Conservation (phyloP, 1,140 invertebrate genomes). For the Hylaeus anthracinus region DNA sequence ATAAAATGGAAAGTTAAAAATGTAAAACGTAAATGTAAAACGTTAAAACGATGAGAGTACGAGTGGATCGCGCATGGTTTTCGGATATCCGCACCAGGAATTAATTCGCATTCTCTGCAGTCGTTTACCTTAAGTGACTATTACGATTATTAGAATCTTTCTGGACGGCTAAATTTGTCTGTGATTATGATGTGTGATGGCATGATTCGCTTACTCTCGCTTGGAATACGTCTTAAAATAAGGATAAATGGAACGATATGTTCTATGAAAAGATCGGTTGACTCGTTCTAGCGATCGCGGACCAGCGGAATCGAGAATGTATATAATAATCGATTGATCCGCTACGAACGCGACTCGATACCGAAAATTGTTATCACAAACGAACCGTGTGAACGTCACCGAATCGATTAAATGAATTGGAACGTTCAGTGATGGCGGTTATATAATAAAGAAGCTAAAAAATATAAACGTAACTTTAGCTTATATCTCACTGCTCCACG, state of each 20-base stretch:
- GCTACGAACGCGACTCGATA: constrained; percentile 16
- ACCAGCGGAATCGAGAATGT: constrained; percentile 14
- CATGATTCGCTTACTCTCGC: constrained; percentile 39
- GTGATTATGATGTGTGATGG: constrained; percentile 47
- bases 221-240: constrained; percentile 42
- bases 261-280: constrained; percentile 16
- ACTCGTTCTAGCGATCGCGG: constrained; percentile 1
- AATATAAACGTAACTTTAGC: constrained; percentile 66
- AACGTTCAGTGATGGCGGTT: constrained; percentile 34
- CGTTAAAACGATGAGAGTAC: constrained; percentile 46
- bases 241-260: constrained; percentile 24
- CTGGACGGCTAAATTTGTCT: constrained; percentile 63
- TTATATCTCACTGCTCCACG: constrained; percentile 70
- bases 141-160: constrained; percentile 56
- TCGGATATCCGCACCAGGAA: constrained; percentile 58
- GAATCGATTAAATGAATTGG: constrained; percentile 31
- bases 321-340: constrained; percentile 30
- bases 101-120: constrained; percentile 61
- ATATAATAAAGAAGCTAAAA: constrained; percentile 56
- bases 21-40: no score
- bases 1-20: not conserved
- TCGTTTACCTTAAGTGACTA: constrained; percentile 60
- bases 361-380: constrained; percentile 10
- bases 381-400: constrained; percentile 17
- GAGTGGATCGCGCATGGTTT: constrained; percentile 32